Percentiles rank a stretch among this genome's conserved stretches.
Evolutionary conservation across 2,888 invertebrate genomes (phyloP).

Genomic region (Biston betularia): DNA sequence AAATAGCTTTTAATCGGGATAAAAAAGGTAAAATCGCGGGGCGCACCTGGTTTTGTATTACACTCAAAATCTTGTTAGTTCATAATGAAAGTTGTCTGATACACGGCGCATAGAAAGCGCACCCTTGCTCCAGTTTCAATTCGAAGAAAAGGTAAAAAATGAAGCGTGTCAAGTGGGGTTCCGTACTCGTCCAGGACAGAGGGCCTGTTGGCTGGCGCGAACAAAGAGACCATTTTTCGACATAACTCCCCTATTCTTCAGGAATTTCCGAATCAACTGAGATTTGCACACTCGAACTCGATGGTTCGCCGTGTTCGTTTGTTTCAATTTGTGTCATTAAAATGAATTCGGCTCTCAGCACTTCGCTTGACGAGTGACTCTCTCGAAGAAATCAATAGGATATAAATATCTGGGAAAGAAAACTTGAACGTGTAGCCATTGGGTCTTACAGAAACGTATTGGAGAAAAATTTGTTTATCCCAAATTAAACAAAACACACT

Average conservation of each 20-base stretch:
- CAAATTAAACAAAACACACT: no score
- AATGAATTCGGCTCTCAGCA: constrained; percentile 29
- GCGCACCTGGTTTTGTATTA: constrained; percentile 46
- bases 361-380: constrained; percentile 24
- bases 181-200: constrained; percentile 68
- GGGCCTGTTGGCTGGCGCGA: constrained; percentile 76
- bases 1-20: no score
- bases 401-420: constrained; percentile 1
- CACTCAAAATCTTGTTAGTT: constrained; percentile 61
- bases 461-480: not conserved
- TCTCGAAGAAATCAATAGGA: constrained; percentile 19
- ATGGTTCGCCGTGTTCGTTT: constrained; percentile 58
- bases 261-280: constrained; percentile 69
- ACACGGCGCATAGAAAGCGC: constrained; percentile 59
- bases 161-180: constrained; percentile 82
- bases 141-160: constrained; percentile 80
- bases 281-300: constrained; percentile 66
- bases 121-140: constrained; percentile 74
- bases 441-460: not conserved
- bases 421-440: not conserved
- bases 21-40: no score
- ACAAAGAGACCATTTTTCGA: constrained; percentile 76
- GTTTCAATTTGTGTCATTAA: constrained; percentile 50
- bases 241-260: constrained; percentile 63
- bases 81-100: constrained; percentile 64